phyloP scores from a whole-genome alignment of 2,113 vertebrate species.

The Pagrus major region DNA sequence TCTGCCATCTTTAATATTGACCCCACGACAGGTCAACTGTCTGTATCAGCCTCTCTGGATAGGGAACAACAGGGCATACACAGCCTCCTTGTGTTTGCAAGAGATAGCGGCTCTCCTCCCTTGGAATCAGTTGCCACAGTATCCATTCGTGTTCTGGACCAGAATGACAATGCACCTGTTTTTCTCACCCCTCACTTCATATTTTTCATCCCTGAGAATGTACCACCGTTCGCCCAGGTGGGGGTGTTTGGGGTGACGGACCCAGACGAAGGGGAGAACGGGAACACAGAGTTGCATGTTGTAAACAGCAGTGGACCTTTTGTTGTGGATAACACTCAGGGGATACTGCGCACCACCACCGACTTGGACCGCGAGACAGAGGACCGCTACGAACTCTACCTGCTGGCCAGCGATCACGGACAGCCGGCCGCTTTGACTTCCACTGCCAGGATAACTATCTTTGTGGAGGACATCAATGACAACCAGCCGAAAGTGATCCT shows the following conservation, averaged over 20 bases:
- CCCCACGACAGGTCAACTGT: conserved; percentile 73
- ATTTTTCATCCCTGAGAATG: conserved; percentile 83
- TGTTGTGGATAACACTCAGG: conserved; percentile 74
- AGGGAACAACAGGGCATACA: conserved; percentile 78
- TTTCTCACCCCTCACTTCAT: conserved; percentile 79
- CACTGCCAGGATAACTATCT: conserved; percentile 79
- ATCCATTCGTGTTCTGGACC: conserved; percentile 76
- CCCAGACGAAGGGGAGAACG: conserved; percentile 80
- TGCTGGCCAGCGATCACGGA: conserved; percentile 79
- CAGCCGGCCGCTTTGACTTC: conserved; percentile 70
- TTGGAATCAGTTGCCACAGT: conserved; percentile 72
- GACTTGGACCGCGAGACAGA: conserved; percentile 79
- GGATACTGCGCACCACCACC: conserved; percentile 74
- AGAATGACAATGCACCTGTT: conserved; percentile 84
- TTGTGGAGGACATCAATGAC: conserved; percentile 86
- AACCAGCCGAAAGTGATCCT: conserved; percentile 84
- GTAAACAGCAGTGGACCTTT: conserved; percentile 75
- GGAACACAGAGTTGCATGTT: conserved; percentile 72
- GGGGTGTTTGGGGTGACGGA: conserved; percentile 78
- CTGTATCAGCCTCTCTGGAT: conserved; percentile 74
- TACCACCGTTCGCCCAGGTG: conserved; percentile 69
- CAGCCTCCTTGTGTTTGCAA: conserved; percentile 78
- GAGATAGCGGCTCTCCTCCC: conserved; percentile 78
- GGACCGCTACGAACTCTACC: conserved; percentile 78
- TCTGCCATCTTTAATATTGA: conserved; percentile 77